A percentile compares a stretch with the other conserved stretches of the same genome.
Conservation (phyloP, 2,797 vertebrate genomes). For the Rhodeus uyekii region DNA sequence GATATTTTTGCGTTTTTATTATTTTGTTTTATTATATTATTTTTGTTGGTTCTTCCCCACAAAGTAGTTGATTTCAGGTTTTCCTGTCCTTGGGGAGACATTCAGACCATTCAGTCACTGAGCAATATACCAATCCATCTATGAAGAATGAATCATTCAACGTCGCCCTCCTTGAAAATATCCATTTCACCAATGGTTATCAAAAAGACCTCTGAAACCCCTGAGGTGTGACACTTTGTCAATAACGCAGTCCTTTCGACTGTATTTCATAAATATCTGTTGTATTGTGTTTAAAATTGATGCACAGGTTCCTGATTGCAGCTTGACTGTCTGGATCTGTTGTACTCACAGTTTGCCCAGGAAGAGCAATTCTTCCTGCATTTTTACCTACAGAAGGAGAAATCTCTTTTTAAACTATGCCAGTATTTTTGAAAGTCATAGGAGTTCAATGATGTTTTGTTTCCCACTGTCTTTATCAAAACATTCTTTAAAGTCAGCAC, state of each 20-base stretch:
- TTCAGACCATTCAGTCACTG: background rate
- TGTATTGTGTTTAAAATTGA: slow-evolving; percentile 35
- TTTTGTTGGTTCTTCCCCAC: background rate
- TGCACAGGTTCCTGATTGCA: background rate
- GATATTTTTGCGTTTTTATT: background rate
- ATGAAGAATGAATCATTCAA: slow-evolving; percentile 42
- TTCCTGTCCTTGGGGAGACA: background rate
- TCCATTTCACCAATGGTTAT: slow-evolving; percentile 19
- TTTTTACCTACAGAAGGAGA: background rate
- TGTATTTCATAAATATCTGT: slow-evolving; percentile 41
- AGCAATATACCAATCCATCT: slow-evolving; percentile 1
- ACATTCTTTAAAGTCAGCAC: background rate
- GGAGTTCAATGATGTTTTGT: background rate
- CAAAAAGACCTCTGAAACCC: background rate
- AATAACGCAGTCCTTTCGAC: slow-evolving; percentile 47
- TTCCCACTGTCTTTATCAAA: background rate
- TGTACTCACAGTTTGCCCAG: background rate
- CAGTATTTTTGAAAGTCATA: background rate
- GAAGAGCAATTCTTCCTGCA: background rate
- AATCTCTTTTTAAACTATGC: background rate
- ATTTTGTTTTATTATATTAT: background rate
- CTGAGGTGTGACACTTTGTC: slow-evolving; percentile 22
- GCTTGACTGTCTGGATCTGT: background rate
- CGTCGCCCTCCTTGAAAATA: background rate
- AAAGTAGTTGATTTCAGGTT: background rate